Evolutionary conservation across 2,113 vertebrate genomes (phyloP).

Genomic region (Pampusana beccarii): DNA sequence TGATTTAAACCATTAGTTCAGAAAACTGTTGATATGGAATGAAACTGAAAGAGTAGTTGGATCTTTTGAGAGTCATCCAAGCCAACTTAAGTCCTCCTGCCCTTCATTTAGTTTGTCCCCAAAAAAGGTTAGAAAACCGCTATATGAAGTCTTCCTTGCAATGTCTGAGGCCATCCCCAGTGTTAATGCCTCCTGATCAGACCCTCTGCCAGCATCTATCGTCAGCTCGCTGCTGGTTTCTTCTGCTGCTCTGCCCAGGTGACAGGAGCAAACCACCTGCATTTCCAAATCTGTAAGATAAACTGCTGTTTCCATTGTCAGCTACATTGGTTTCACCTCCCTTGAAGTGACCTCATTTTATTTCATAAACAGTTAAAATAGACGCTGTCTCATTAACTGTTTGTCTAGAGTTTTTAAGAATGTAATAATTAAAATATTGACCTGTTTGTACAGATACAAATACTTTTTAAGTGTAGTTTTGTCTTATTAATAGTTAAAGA

Average conservation of each 20-base stretch:
- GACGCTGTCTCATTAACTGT: neutral
- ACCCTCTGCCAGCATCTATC: neutral
- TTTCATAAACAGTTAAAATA: neutral
- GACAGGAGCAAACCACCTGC: neutral
- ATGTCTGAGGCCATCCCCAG: accelerated
- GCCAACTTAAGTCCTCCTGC: neutral
- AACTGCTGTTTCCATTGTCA: neutral
- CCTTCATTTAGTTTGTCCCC: neutral
- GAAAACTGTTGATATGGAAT: neutral
- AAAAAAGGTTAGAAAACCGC: neutral
- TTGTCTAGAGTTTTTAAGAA: neutral
- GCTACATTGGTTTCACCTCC: neutral
- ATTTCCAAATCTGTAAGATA: neutral
- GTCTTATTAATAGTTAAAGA: constrained; percentile 20
- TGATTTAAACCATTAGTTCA: neutral
- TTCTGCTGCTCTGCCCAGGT: neutral
- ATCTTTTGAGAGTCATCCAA: neutral
- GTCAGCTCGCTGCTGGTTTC: neutral
- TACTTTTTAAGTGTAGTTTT: constrained; percentile 10
- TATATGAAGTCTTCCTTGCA: neutral
- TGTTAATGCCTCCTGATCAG: neutral
- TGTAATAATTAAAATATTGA: neutral
- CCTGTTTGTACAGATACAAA: neutral
- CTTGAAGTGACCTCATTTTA: neutral
- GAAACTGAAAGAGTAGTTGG: neutral